A percentile compares a stretch with the other conserved stretches of the same genome.
These are phyloP conservation scores for Diaphora mendica DNA, from an alignment of 2,888 invertebrate genomes.

Conservation along the genomic window DNA sequence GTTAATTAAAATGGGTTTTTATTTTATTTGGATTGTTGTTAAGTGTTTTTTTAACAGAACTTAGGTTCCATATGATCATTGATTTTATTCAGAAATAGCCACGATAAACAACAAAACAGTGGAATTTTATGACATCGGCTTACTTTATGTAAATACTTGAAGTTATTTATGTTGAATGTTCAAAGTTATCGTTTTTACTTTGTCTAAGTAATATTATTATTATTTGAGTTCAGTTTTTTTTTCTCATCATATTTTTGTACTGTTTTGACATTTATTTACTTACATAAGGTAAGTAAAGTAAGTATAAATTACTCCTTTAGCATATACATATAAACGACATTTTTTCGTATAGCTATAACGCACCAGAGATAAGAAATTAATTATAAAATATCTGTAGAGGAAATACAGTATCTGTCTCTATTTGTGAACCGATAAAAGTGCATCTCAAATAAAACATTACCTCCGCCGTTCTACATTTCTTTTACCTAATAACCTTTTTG, in stretches of 20 bases:
- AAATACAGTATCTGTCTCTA: too few species aligned
- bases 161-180: neutral
- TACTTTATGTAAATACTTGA: neutral
- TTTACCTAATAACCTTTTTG: neutral
- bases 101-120: neutral
- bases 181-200: neutral
- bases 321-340: neutral
- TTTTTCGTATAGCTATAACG: neutral
- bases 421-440: neutral
- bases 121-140: neutral
- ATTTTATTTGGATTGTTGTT: neutral
- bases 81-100: neutral
- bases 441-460: neutral
- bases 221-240: neutral
- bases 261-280: neutral
- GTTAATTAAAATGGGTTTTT: neutral
- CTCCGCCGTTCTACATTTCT: neutral
- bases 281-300: too few species aligned
- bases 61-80: neutral
- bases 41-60: neutral
- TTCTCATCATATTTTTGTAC: neutral
- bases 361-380: neutral
- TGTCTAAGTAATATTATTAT: neutral
- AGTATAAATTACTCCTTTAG: neutral
- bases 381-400: too few species aligned